These are phyloP conservation scores for Tryphoninae sp. DNA, from an alignment of 2,888 invertebrate species.

Conservation along the genomic window DNA sequence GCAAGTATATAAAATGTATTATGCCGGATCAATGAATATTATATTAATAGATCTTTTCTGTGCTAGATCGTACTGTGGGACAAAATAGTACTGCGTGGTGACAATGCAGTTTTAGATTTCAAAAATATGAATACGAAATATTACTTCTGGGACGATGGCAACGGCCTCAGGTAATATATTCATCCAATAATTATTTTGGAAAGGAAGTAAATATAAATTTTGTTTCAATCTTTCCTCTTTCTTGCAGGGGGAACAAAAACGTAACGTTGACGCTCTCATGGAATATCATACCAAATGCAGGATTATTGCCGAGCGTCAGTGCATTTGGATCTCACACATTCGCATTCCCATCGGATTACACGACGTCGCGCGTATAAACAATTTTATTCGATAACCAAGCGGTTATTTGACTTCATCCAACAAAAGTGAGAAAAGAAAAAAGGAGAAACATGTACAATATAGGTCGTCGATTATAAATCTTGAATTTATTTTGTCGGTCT, in stretches of 20 bases:
- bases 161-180: slow-evolving; percentile 91
- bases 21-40: slow-evolving; percentile 7
- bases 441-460: slow-evolving; percentile 40
- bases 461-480: slow-evolving; percentile 22
- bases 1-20: no score
- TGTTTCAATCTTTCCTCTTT: slow-evolving; percentile 6
- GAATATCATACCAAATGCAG: slow-evolving; percentile 99
- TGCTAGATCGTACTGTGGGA: slow-evolving; percentile 97
- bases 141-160: slow-evolving; percentile 99
- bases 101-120: slow-evolving; percentile 95
- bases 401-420: slow-evolving; percentile 24
- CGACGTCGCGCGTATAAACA: slow-evolving; percentile 84
- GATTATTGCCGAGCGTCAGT: slow-evolving; percentile 93
- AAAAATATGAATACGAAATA: slow-evolving; percentile 98
- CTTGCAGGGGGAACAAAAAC: slow-evolving; percentile 93
- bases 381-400: background rate
- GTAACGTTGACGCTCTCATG: slow-evolving; percentile 97
- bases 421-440: slow-evolving; percentile 14
- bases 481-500: background rate
- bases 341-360: slow-evolving; percentile 95
- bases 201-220: no score
- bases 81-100: slow-evolving; percentile 96
- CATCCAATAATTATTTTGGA: no score
- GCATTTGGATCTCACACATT: slow-evolving; percentile 93
- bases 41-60: slow-evolving; percentile 29